phyloP scores from a whole-genome alignment of 1,140 invertebrate genomes.

The Lordiphosa clarofinis region DNA sequence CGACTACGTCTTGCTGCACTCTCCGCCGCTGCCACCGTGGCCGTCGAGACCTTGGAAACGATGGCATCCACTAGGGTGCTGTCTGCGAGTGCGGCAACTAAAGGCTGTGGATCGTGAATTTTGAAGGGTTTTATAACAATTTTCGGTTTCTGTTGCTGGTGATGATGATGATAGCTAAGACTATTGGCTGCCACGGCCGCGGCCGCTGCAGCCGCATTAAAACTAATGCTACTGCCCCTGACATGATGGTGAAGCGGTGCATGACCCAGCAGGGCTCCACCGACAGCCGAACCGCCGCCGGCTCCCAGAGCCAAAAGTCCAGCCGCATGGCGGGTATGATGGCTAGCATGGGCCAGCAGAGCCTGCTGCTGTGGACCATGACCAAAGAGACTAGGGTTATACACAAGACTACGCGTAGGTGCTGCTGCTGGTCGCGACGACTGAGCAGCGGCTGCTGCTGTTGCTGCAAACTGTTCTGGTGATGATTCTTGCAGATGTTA shows the following conservation, averaged over 20 bases:
- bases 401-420: conserved; percentile 55
- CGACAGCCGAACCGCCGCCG: conserved; percentile 21
- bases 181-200: conserved; percentile 67
- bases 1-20: conserved; percentile 71
- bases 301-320: conserved; percentile 39
- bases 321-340: conserved; percentile 16
- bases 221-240: conserved; percentile 40
- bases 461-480: conserved; percentile 45
- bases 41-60: conserved; percentile 76
- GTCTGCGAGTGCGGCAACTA: conserved; percentile 73
- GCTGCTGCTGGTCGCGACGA: conserved; percentile 45
- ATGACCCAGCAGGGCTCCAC: conserved; percentile 26
- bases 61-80: conserved; percentile 76
- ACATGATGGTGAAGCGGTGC: conserved; percentile 35
- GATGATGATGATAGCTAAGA: conserved; percentile 72
- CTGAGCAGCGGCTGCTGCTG: conserved; percentile 26
- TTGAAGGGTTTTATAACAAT: conserved; percentile 79
- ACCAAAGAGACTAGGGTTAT: conserved; percentile 57
- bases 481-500: conserved; percentile 69
- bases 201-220: conserved; percentile 60
- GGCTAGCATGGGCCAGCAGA: conserved; percentile 31
- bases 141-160: conserved; percentile 74
- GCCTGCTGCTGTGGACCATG: conserved; percentile 34
- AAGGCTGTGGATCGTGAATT: conserved; percentile 79
- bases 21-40: conserved; percentile 73